phyloP scores from a whole-genome alignment of 2,113 vertebrate genomes.

The Syrrhaptes paradoxus region DNA sequence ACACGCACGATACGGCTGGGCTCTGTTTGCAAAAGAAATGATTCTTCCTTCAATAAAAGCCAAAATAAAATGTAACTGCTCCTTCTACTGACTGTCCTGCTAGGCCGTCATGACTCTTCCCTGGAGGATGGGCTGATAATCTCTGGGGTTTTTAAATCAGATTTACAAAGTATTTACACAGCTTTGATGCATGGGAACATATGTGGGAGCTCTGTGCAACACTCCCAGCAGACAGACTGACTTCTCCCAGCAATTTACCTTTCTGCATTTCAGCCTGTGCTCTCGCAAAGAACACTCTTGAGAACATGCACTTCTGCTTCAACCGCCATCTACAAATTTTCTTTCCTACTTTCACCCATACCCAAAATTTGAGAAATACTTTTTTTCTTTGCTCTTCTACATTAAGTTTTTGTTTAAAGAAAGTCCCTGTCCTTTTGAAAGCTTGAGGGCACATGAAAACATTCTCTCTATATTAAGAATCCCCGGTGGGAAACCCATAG shows the following conservation, averaged over 20 bases:
- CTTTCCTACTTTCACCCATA: not conserved
- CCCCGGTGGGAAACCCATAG: not conserved
- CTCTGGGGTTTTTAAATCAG: not conserved
- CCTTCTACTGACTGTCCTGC: not conserved
- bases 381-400: not conserved
- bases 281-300: not conserved
- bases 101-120: not conserved
- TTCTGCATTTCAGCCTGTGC: not conserved
- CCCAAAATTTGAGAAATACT: not conserved
- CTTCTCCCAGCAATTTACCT: not conserved
- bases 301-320: not conserved
- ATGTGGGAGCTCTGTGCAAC: not conserved
- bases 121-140: not conserved
- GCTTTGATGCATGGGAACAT: not conserved
- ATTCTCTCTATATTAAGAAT: not conserved
- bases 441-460: not conserved
- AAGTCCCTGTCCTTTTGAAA: not conserved
- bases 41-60: not conserved
- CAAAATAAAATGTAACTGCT: not conserved
- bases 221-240: not conserved
- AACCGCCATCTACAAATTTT: not conserved
- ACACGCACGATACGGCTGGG: not conserved
- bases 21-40: not conserved
- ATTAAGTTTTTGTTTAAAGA: not conserved
- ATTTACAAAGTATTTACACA: not conserved